Percentiles rank a stretch among this genome's conserved stretches.
phyloP scores from a whole-genome alignment of 1,140 invertebrate species.

The Himalopsyche phryganea region DNA sequence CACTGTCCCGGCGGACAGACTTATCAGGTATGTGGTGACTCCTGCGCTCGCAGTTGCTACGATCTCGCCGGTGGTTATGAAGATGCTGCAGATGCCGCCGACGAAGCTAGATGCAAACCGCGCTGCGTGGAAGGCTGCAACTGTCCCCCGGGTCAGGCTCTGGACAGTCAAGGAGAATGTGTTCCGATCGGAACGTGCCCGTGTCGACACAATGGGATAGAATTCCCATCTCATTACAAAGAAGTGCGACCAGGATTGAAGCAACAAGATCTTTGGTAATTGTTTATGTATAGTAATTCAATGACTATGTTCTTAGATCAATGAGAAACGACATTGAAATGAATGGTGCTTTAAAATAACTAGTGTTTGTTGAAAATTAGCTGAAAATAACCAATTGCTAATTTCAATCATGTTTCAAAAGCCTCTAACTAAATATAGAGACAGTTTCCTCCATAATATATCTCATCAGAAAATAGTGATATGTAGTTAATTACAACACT shows the following conservation, averaged over 20 bases:
- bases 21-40: constrained; percentile 75
- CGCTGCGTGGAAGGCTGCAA: constrained; percentile 85
- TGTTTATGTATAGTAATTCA: background rate
- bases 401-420: no score
- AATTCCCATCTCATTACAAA: constrained; percentile 71
- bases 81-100: constrained; percentile 16
- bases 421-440: no score
- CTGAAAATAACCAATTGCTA: no score
- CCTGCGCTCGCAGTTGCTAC: constrained; percentile 67
- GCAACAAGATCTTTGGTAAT: constrained; percentile 54
- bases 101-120: constrained; percentile 51
- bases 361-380: no score
- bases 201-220: constrained; percentile 68
- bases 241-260: constrained; percentile 65
- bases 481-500: no score
- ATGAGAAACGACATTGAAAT: no score
- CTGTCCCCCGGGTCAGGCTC: constrained; percentile 72
- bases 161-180: constrained; percentile 70
- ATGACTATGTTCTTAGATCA: no score
- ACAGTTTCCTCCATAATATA: no score
- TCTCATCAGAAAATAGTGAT: no score
- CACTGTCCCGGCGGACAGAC: constrained; percentile 74
- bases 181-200: constrained; percentile 72
- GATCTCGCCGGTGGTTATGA: constrained; percentile 52
- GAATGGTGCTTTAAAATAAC: no score